Base-by-base conservation (phyloP, 1,140 invertebrate genomes). In the Drosophila navojoa region DNA sequence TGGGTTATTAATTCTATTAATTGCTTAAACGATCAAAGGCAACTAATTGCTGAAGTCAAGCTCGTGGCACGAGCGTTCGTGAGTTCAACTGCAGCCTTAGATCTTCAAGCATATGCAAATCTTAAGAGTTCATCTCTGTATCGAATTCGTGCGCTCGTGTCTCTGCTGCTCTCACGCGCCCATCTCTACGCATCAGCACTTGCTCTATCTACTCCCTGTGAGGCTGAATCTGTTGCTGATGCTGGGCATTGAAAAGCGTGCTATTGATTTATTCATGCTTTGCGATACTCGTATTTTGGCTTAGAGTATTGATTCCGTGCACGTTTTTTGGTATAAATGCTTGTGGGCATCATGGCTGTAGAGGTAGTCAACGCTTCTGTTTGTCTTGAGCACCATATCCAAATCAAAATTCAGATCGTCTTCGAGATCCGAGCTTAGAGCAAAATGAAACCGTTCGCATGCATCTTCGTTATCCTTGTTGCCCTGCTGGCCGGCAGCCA, bases 371-470 rank as follows among this genome's bases (percentile, higher is more conserved):
- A 75, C 76, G 72, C 76, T 79, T 70, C 68, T 59, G 61, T 61
- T 84, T 49, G 60, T 71, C 73, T 90, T 87, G 70, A 66, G 71
- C 85, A 84, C 54, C 74, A 74, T 55, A 63, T 67, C 45, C 58
- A 32, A 63, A 59, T 44, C 7, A 10, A 64, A 44, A 45, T 45
- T 29, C 11, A 15, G 47, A 35, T 32, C 11, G 5, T 16, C 4
- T 44, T 52, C 53, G 27, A 47, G 57, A 77, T 60, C 62, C 35
- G 50, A 54, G 45, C 38, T 25, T 40, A 42, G 32, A 54, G 61
- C 53, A 63, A 60, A 35, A 91, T 91, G 89, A 91, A 89, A 71
- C 78, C 89, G 54, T 91, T 91, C 68, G 45, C 78, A 68, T 89
- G 80, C 71, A 82, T 91, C 66, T 72, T 89, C 59, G 76, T 89